Percentiles rank a stretch among this genome's conserved stretches.
These are phyloP conservation scores for Maccullochella peelii DNA, from an alignment of 2,113 vertebrate species.

Conservation along the genomic window DNA sequence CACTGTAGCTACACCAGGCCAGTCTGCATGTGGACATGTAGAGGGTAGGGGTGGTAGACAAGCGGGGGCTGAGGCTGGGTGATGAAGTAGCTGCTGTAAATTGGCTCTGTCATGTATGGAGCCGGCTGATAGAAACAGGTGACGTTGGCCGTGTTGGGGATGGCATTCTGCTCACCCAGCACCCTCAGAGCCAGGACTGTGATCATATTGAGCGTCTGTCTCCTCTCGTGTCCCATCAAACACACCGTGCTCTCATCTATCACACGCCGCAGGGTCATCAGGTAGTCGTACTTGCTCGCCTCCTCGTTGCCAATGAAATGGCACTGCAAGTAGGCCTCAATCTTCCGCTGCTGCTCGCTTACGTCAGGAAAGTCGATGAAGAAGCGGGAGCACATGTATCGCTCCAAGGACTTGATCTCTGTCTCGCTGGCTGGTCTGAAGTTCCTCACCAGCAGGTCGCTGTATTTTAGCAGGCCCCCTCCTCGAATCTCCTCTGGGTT, in stretches of 20 bases:
- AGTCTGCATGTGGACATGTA: constrained; percentile 88
- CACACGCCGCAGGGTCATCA: constrained; percentile 93
- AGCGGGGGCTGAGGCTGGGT: constrained; percentile 86
- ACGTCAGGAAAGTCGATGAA: constrained; percentile 98
- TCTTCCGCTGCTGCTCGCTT: constrained; percentile 92
- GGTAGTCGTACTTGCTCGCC: constrained; percentile 94
- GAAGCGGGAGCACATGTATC: constrained; percentile 99
- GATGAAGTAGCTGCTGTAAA: constrained; percentile 91
- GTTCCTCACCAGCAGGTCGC: constrained; percentile 92
- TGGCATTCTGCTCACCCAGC: constrained; percentile 94
- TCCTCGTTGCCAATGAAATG: constrained; percentile 94
- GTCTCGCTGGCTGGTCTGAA: constrained; percentile 90
- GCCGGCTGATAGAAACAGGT: constrained; percentile 97
- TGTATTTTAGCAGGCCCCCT: constrained; percentile 95
- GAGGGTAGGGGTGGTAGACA: constrained; percentile 88
- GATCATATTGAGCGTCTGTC: constrained; percentile 97
- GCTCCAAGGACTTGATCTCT: constrained; percentile 94
- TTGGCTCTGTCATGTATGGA: constrained; percentile 89
- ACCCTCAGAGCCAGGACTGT: constrained; percentile 93
- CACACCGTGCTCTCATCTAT: constrained; percentile 96
- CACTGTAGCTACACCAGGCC: constrained; percentile 84
- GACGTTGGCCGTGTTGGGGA: constrained; percentile 91
- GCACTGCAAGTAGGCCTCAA: constrained; percentile 93
- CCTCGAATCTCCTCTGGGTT: constrained; percentile 97
- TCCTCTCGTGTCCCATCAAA: constrained; percentile 92